Percentiles rank a stretch among this genome's conserved stretches.
Evolutionary conservation across 1,140 invertebrate genomes (phyloP).

Genomic region (Radopholus similis): DNA sequence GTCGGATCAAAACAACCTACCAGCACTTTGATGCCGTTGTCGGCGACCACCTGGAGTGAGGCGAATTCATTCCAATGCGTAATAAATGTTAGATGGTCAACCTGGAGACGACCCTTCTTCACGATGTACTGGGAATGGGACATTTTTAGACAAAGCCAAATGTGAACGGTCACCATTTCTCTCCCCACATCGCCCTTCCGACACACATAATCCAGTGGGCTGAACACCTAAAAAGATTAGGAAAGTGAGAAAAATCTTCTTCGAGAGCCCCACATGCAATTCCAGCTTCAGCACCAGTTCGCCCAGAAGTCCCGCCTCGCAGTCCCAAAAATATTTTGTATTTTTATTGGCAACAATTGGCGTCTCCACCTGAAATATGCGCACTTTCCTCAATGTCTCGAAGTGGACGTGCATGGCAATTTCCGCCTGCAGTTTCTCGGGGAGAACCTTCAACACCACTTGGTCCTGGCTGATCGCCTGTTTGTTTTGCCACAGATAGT

Average conservation of each 20-base stretch:
- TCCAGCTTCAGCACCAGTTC: constrained; percentile 85
- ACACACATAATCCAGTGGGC: constrained; percentile 88
- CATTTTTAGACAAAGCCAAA: neutral
- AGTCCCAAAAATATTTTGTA: constrained; percentile 67
- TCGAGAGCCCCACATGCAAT: constrained; percentile 70
- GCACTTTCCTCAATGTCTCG: constrained; percentile 84
- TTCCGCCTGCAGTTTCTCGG: constrained; percentile 90
- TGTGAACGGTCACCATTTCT: constrained; percentile 70
- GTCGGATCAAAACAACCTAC: too few relatives aligned
- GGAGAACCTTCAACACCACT: constrained; percentile 67
- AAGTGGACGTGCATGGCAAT: constrained; percentile 92
- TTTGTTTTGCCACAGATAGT: constrained; percentile 77
- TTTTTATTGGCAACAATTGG: neutral
- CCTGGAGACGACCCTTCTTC: constrained; percentile 76
- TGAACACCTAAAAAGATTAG: constrained; percentile 28
- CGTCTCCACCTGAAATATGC: constrained; percentile 64
- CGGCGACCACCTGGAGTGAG: constrained; percentile 45
- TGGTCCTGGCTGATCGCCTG: constrained; percentile 36
- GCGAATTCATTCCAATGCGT: too few relatives aligned
- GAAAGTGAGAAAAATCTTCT: neutral
- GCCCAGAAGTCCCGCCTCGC: constrained; percentile 84
- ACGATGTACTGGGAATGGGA: constrained; percentile 72
- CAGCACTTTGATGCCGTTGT: constrained; percentile 51
- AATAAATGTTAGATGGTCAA: too few relatives aligned
- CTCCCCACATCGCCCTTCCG: constrained; percentile 85